Conservation (phyloP, 2,113 vertebrate genomes). For the Rhegmatorhina hoffmannsi region DNA sequence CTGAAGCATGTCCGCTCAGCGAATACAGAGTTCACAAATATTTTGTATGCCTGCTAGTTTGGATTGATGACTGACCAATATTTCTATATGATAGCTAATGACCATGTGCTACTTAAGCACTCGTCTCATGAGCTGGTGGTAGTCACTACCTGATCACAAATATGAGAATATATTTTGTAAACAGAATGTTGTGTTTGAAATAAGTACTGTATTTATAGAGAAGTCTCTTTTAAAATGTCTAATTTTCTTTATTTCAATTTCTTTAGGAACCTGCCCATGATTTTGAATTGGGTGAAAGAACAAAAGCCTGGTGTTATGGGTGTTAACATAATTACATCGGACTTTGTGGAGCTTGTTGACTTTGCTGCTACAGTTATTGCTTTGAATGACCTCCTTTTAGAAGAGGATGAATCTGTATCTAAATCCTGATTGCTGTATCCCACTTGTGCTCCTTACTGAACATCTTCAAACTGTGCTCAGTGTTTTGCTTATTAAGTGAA, state of each 20-base stretch:
- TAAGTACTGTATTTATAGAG: not conserved
- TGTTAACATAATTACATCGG: constrained; percentile 97
- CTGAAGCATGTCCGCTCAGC: not conserved
- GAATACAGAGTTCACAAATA: not conserved
- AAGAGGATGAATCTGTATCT: constrained; percentile 56
- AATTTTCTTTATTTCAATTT: not conserved
- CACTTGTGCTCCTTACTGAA: not conserved
- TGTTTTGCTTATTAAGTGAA: constrained; percentile 24
- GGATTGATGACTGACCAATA: not conserved
- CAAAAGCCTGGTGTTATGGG: constrained; percentile 90
- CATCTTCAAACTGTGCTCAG: not conserved
- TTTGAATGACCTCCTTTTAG: constrained; percentile 86
- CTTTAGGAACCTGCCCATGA: constrained; percentile 90
- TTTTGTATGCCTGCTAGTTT: not conserved
- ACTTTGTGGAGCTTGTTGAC: constrained; percentile 96
- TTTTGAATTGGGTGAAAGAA: constrained; percentile 93
- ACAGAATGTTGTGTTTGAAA: not conserved
- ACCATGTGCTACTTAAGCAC: accelerated
- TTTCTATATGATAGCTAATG: not conserved
- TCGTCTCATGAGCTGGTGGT: not conserved
- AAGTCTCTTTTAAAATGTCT: not conserved
- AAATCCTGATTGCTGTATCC: constrained; percentile 55
- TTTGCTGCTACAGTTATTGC: constrained; percentile 94
- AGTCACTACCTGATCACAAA: not conserved
- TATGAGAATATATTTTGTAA: not conserved